Evolutionary conservation across 2,797 vertebrate species (phyloP), one percentile per base, ranked within the genome.

Genomic region (Cyclura pinguis): DNA sequence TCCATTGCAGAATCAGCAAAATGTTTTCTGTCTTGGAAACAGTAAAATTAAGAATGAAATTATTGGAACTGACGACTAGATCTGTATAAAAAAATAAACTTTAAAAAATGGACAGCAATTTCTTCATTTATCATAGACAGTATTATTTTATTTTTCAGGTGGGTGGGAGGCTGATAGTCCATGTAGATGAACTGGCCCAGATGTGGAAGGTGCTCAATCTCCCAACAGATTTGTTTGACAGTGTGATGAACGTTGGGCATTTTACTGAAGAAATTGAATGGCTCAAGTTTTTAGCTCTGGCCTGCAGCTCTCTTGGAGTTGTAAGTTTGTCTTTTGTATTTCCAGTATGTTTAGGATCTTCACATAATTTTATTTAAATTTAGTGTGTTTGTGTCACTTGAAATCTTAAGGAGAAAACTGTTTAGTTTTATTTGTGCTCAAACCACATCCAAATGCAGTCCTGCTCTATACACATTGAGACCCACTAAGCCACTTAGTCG

Each of bases 211-310:
- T 92, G 87, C 93, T 96, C 80, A 95, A 83, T 87, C 92, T 97
- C 91, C 93, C 96, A 24, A 88, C 92, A 22, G 93, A 97, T 59
- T 94, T 96, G 78, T 95, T 95, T 92, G 95, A 84, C 0, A 96
- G 92, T 86, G 88, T 96, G 91, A 96, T 96, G 88, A 95, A 93
- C 10, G 96, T 94, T 90, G 96, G 95, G 82, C n/a, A 0, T 84
- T 97, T 97, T 90, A 93, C 90, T 0, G 94, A 96, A 92, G 94
- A 96, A 93, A 96, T 89, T 27, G 94, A 96, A 87, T 94, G 95
- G 94, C 93, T 96, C 10, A 96, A 97, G 89, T 95, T 97, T 95
- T 96, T 96, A 94, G 96, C 91, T 38, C 92, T 97, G 47, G 89
- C 92, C 29, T 96, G 94, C 91, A 97, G 96, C 88, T 95, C 95